Base-by-base conservation (phyloP, 2,888 invertebrate species). In the Oxyscelio sp. region DNA sequence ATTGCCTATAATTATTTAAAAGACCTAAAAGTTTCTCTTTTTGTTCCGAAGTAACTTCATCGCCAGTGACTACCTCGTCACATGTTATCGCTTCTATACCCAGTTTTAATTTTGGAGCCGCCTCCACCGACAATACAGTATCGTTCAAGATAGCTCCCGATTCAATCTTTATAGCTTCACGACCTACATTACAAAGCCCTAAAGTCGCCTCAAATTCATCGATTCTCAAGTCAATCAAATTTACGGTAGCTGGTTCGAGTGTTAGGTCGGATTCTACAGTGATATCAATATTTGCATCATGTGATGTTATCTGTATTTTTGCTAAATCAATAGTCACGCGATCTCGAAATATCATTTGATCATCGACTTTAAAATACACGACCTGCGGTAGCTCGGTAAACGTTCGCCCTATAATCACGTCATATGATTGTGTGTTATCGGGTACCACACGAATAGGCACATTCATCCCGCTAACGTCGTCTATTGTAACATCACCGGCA, bases 351-450 rank as follows among this genome's bases (percentile, higher is more conserved):
- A 65, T 31, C 2, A 74, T n/a, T 17, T 63, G 50, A 1, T 75
- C 50, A 6, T 54, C 48, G 1, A 75, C 13, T 45, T 75, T 75
- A 19, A 65, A 15, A 13, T 75, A 75, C 6, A 24, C 58, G 8
- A 70, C 45, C 8, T 70, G 70, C 1, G 70, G 24, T 19, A 56
- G 21, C 19, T 70, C 70, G 2, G 56, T 56, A 22, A 56, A 70
- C 13, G 54, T 48, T 8, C 56, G 40, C 2, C 56, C 70, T n/a
- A 70, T 45, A 13, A 70, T 22, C 9, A 56, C 70, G 24, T 70
- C 56, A 2, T n/a, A 70, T 19, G 11, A 8, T 56, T 70, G 40
- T 2, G 22, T 50, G 15, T 70, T 43, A 15, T 70, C 56, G 1
- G 70, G 43, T 11, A 70, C 70, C 4, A 70, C 48, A 6, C 21